phyloP scores from a whole-genome alignment of 2,113 vertebrate genomes.

The Melanotaenia duboulayi region DNA sequence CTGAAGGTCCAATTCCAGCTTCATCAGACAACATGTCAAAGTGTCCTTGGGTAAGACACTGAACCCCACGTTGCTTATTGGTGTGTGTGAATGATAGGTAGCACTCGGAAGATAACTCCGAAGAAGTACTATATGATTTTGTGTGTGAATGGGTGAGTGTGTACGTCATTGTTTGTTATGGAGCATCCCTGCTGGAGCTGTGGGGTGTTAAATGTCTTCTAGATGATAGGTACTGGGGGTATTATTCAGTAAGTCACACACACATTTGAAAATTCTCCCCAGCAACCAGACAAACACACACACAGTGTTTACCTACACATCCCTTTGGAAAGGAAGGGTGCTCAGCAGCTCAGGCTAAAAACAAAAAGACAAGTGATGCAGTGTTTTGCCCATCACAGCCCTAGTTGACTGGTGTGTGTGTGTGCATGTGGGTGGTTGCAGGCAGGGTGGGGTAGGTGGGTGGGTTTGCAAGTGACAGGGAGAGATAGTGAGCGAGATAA shows the following conservation, averaged over 20 bases:
- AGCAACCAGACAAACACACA: neutral
- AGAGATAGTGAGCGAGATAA: constrained; percentile 66
- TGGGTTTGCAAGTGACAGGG: constrained; percentile 57
- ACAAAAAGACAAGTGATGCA: constrained; percentile 60
- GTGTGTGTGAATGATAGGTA: too few species aligned
- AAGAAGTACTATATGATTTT: too few species aligned
- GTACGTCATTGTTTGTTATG: constrained; percentile 18
- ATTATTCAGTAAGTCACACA: constrained; percentile 16
- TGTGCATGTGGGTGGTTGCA: neutral
- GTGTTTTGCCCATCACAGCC: constrained; percentile 45
- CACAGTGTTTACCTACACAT: constrained; percentile 15
- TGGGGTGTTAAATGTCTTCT: constrained; percentile 55
- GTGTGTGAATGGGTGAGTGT: neutral
- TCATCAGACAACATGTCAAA: too few species aligned
- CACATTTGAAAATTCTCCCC: neutral
- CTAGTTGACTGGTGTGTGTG: constrained; percentile 20
- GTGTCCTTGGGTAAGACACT: too few species aligned
- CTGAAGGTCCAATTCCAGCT: too few species aligned
- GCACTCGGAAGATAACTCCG: too few species aligned
- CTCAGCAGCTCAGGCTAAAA: constrained; percentile 39
- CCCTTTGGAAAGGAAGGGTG: constrained; percentile 21
- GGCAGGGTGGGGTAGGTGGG: constrained; percentile 34
- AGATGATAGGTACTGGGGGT: constrained; percentile 8
- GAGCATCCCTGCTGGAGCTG: constrained; percentile 20
- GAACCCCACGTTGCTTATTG: too few species aligned